Conservation (phyloP, 1,140 invertebrate genomes). For the Phortica variegata region DNA sequence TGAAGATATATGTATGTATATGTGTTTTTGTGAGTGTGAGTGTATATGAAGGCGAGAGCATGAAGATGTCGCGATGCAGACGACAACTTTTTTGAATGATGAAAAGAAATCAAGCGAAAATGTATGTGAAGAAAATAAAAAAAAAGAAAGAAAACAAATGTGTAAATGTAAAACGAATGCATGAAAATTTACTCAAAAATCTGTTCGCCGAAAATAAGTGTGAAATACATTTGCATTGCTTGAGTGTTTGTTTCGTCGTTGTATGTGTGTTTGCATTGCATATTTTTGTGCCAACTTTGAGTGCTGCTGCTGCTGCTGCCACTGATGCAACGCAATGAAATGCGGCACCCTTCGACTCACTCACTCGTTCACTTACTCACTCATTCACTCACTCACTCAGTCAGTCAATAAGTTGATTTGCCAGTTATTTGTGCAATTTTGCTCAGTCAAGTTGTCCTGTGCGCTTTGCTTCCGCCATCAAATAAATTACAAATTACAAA, state of each 20-base stretch:
- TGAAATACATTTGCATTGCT: constrained; percentile 31
- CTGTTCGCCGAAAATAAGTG: constrained; percentile 29
- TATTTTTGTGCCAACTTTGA: too few relatives aligned
- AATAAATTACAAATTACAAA: constrained; percentile 18
- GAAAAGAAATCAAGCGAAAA: too few relatives aligned
- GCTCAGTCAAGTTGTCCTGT: constrained; percentile 44
- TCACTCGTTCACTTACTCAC: constrained; percentile 1
- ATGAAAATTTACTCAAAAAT: neutral
- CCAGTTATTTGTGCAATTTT: constrained; percentile 51
- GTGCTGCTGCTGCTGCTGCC: neutral
- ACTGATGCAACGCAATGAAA: neutral
- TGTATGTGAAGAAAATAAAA: too few relatives aligned
- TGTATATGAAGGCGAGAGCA: too few relatives aligned
- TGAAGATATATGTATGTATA: too few relatives aligned
- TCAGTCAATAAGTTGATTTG: constrained; percentile 19
- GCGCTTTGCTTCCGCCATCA: constrained; percentile 29
- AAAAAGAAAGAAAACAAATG: too few relatives aligned
- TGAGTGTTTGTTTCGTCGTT: too few relatives aligned
- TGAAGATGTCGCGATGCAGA: too few relatives aligned
- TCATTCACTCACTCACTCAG: constrained; percentile 15
- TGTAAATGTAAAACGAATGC: constrained; percentile 10
- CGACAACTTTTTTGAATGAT: too few relatives aligned
- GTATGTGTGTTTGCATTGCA: too few relatives aligned
- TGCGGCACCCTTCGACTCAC: too few relatives aligned
- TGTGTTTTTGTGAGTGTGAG: too few relatives aligned